These are phyloP conservation scores for Phymanthus crucifer DNA, from an alignment of 92 coral and sea anemone species.

Conservation along the genomic window DNA sequence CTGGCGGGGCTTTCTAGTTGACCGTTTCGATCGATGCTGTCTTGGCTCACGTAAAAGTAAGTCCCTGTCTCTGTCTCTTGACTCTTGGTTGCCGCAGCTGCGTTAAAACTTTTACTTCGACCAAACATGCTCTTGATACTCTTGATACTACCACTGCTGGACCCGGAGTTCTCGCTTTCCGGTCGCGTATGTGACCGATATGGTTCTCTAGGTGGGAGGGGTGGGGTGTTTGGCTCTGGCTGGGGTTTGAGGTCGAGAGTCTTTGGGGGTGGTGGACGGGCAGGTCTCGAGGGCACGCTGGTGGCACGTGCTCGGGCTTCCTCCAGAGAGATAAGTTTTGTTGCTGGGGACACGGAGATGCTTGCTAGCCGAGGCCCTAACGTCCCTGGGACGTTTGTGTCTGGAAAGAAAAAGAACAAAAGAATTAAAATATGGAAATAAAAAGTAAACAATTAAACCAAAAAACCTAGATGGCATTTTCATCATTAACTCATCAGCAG, in stretches of 20 bases:
- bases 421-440: too few species aligned
- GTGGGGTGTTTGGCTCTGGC: slow-evolving; percentile 38
- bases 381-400: slow-evolving; percentile 38
- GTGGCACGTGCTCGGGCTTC: slow-evolving; percentile 92
- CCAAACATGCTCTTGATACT: slow-evolving; percentile 61
- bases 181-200: slow-evolving; percentile 43
- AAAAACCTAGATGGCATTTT: too few species aligned
- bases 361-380: slow-evolving; percentile 85
- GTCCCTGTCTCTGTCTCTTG: slow-evolving; percentile 66
- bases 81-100: slow-evolving; percentile 43
- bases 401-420: slow-evolving; percentile 23
- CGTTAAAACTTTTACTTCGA: slow-evolving; percentile 57
- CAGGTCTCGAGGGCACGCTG: slow-evolving; percentile 63
- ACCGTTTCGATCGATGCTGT: slow-evolving; percentile 18
- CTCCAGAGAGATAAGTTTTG: slow-evolving; percentile 90
- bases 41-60: slow-evolving; percentile 52
- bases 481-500: neutral
- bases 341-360: slow-evolving; percentile 89
- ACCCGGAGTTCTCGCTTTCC: slow-evolving; percentile 37
- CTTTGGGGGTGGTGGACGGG: slow-evolving; percentile 54
- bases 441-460: too few species aligned
- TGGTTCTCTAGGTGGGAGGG: slow-evolving; percentile 45
- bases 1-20: slow-evolving; percentile 36
- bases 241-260: slow-evolving; percentile 36
- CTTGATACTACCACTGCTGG: slow-evolving; percentile 35